Evolutionary conservation across 2,113 vertebrate species (phyloP).

Genomic region (Butorides virescens): DNA sequence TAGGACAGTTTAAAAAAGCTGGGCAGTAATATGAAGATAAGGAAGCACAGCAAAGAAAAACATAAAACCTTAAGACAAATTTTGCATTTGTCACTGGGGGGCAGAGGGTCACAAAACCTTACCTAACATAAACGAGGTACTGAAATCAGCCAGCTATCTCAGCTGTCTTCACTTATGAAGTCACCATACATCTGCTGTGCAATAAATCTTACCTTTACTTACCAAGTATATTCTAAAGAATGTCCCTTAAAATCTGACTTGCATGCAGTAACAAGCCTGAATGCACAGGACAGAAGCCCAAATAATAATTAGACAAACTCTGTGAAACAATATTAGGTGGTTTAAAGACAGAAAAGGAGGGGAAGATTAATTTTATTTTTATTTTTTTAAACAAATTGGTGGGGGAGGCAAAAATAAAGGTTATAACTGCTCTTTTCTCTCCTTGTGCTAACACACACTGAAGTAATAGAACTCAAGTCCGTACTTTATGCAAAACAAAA

Average conservation of each 20-base stretch:
- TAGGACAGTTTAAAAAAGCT: not conserved
- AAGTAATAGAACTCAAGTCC: not conserved
- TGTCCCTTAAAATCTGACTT: not conserved
- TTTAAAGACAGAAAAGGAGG: not conserved
- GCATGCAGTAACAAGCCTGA: not conserved
- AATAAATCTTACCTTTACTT: constrained; percentile 51
- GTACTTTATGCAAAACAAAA: constrained; percentile 11
- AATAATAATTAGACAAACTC: not conserved
- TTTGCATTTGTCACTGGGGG: not conserved
- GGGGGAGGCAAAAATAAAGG: not conserved
- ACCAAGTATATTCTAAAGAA: not conserved
- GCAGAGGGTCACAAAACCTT: constrained; percentile 32
- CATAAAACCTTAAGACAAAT: not conserved
- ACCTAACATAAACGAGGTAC: constrained; percentile 3
- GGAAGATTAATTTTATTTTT: not conserved
- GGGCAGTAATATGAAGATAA: not conserved
- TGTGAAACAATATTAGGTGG: not conserved
- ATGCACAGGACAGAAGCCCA: not conserved
- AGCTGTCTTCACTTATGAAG: constrained; percentile 38
- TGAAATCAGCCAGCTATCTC: constrained; percentile 16
- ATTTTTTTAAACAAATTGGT: too few relatives aligned
- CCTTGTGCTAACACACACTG: not conserved
- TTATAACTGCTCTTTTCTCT: not conserved
- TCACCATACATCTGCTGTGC: not conserved
- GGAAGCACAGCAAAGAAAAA: constrained; percentile 6